Percentiles rank a stretch among this genome's conserved stretches.
These are phyloP conservation scores for Oligia strigilis DNA, from an alignment of 2,888 invertebrate species.

Conservation along the genomic window DNA sequence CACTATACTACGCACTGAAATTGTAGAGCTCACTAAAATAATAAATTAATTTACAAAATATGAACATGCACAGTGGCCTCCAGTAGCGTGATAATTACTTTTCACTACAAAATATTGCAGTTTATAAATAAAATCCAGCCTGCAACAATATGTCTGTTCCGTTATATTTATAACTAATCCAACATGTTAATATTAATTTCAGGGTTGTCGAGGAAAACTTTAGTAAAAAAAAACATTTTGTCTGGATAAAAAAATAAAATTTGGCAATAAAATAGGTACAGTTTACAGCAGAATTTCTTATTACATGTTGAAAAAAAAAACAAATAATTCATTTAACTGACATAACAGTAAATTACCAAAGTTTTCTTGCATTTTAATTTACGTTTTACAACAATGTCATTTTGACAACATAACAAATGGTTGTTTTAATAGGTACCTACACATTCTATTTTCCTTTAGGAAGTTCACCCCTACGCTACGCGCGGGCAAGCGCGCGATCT, in stretches of 20 bases:
- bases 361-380: slow-evolving; percentile 37
- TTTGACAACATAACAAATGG: slow-evolving; percentile 63
- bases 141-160: slow-evolving; percentile 43
- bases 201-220: slow-evolving; percentile 30
- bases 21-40: slow-evolving; percentile 14
- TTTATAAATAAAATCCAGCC: slow-evolving; percentile 46
- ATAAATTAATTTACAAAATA: slow-evolving; percentile 45
- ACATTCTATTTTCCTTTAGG: slow-evolving; percentile 46
- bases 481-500: slow-evolving; percentile 74
- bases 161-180: slow-evolving; percentile 48
- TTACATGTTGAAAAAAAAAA: slow-evolving; percentile 1
- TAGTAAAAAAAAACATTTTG: background rate
- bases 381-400: slow-evolving; percentile 50
- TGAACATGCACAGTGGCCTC: slow-evolving; percentile 29
- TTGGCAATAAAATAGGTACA: slow-evolving; percentile 22
- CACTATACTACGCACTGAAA: background rate
- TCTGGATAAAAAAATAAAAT: background rate
- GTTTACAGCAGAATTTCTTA: background rate
- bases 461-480: slow-evolving; percentile 55
- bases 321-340: slow-evolving; percentile 24
- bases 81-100: slow-evolving; percentile 32
- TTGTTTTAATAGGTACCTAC: slow-evolving; percentile 61
- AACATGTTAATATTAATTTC: slow-evolving; percentile 34
- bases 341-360: slow-evolving; percentile 14
- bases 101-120: slow-evolving; percentile 48